phyloP scores from a whole-genome alignment of 2,888 invertebrate species.

The Gymnocheta viridis region DNA sequence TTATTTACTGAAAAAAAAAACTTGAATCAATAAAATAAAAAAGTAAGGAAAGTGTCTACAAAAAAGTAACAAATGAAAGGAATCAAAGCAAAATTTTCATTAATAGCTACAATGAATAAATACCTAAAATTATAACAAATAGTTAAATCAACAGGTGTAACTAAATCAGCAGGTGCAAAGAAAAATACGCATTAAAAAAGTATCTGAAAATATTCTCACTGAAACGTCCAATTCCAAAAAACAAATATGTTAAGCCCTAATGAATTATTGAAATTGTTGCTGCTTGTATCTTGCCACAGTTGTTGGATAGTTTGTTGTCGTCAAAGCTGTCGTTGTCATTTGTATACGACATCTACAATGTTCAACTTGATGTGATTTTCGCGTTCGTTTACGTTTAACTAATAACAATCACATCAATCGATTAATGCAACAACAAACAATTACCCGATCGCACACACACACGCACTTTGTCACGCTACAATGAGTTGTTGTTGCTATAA shows the following conservation, averaged over 20 bases:
- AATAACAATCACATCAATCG: conserved; percentile 49
- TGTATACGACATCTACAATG: conserved; percentile 34
- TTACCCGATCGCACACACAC: conserved; percentile 15
- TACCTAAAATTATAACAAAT: conserved; percentile 1
- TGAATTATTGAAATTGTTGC: conserved; percentile 33
- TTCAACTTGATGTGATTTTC: conserved; percentile 30
- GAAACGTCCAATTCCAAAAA: neutral
- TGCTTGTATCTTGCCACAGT: conserved; percentile 12
- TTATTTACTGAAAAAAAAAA: neutral
- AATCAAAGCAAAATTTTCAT: neutral
- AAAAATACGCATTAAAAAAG: neutral
- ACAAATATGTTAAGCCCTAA: conserved; percentile 36
- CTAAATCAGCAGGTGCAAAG: conserved; percentile 51
- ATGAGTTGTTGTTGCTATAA: conserved; percentile 50
- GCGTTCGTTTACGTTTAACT: conserved; percentile 22
- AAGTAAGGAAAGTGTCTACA: conserved; percentile 6
- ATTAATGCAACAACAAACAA: conserved; percentile 44
- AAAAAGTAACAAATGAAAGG: neutral
- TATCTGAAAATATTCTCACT: neutral
- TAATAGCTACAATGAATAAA: neutral
- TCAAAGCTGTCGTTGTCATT: conserved; percentile 29
- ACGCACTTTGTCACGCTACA: conserved; percentile 60
- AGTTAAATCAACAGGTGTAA: conserved; percentile 4
- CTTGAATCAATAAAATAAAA: neutral
- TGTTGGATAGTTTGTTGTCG: conserved; percentile 10